Evolutionary conservation across 2,113 vertebrate species (phyloP).

Genomic region (Oxyruncus cristatus): DNA sequence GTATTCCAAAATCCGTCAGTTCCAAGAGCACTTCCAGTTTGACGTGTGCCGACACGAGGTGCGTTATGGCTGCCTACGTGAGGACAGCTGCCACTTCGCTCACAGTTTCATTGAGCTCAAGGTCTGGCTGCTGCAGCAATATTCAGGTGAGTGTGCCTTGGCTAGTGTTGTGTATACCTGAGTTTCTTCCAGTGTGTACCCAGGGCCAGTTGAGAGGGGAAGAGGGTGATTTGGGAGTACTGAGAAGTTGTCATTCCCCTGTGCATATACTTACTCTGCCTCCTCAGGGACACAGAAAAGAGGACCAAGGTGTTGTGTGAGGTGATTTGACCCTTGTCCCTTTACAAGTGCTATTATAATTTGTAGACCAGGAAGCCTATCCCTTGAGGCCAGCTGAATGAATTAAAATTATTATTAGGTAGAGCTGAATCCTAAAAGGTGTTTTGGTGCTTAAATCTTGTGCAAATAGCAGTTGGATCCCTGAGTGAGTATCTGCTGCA

Average conservation of each 20-base stretch:
- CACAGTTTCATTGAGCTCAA: conserved; percentile 93
- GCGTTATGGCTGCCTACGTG: conserved; percentile 82
- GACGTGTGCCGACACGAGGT: conserved; percentile 86
- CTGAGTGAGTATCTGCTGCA: background rate
- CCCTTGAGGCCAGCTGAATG: background rate
- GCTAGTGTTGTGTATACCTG: background rate
- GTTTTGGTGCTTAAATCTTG: background rate
- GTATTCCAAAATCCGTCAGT: conserved; percentile 89
- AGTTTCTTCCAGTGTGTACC: background rate
- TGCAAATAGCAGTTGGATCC: background rate
- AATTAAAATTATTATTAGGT: background rate
- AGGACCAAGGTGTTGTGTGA: background rate
- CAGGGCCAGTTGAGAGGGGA: background rate
- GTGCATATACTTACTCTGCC: background rate
- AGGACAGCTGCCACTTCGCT: conserved; percentile 85
- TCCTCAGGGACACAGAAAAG: background rate
- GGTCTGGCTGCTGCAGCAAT: conserved; percentile 89
- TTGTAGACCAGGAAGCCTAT: background rate
- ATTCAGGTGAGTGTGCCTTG: conserved; percentile 76
- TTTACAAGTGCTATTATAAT: background rate
- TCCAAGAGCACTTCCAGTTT: conserved; percentile 82
- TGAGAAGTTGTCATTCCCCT: background rate
- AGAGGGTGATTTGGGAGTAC: background rate
- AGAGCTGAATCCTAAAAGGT: background rate
- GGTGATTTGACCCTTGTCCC: background rate